These are phyloP conservation scores for Limosa lapponica DNA, from an alignment of 2,797 vertebrate genomes.

Conservation along the genomic window DNA sequence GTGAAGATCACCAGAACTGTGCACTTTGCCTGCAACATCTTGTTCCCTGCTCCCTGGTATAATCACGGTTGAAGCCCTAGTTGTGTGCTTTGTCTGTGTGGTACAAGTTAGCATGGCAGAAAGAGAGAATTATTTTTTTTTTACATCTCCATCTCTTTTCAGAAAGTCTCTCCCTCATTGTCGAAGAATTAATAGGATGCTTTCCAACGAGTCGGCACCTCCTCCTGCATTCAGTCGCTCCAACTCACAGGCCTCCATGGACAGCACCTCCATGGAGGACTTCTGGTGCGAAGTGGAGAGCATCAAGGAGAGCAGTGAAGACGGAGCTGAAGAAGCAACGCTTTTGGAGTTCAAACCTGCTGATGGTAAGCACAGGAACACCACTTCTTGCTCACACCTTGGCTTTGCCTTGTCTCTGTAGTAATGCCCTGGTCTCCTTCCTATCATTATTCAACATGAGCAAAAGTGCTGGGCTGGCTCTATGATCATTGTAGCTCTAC, in stretches of 20 bases:
- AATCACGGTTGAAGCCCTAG: background rate
- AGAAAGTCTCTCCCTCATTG: conserved; percentile 82
- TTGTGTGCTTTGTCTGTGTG: background rate
- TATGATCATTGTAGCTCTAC: background rate
- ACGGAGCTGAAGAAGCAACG: conserved; percentile 74
- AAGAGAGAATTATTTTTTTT: background rate
- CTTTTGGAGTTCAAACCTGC: conserved; percentile 83
- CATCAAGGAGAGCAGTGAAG: conserved; percentile 83
- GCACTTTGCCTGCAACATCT: background rate
- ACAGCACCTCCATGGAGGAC: conserved; percentile 88
- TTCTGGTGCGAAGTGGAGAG: conserved; percentile 93
- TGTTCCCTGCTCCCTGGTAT: background rate
- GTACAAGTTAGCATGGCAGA: background rate
- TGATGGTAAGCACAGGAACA: conserved; percentile 82
- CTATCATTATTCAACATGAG: rapidly evolving
- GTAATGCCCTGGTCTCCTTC: background rate
- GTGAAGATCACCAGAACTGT: background rate
- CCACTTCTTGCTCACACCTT: background rate
- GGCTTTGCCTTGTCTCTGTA: background rate
- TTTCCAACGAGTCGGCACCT: conserved; percentile 77
- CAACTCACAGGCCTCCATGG: conserved; percentile 76
- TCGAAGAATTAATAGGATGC: conserved; percentile 83
- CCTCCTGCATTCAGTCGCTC: conserved; percentile 77
- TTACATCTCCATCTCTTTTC: background rate
- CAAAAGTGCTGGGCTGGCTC: background rate